These are phyloP conservation scores for Dromius quadrimaculatus DNA, from an alignment of 2,888 invertebrate genomes.

Conservation along the genomic window DNA sequence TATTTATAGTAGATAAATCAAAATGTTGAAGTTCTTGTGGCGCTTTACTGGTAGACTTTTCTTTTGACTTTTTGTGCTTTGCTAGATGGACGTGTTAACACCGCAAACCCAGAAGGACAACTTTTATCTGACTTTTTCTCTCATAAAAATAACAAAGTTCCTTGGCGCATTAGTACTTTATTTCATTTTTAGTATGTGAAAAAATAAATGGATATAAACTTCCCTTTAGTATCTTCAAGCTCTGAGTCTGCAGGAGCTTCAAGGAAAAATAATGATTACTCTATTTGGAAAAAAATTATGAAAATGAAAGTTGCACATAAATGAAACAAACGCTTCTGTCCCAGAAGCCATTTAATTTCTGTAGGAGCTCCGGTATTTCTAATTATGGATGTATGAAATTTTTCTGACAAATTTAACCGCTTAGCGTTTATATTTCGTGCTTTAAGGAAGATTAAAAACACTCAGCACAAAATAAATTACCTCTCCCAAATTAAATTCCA, in stretches of 20 bases:
- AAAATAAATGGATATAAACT: too few relatives aligned
- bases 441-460: conserved; percentile 5
- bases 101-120: conserved; percentile 10
- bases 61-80: conserved; percentile 26
- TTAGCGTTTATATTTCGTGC: neutral
- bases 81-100: conserved; percentile 5
- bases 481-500: conserved; percentile 15
- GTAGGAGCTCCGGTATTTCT: too few relatives aligned
- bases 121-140: conserved; percentile 20
- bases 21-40: conserved; percentile 19
- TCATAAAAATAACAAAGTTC: conserved; percentile 18
- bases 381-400: conserved; percentile 16
- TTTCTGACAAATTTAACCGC: neutral
- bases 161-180: too few relatives aligned
- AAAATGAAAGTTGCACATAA: too few relatives aligned
- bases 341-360: too few relatives aligned
- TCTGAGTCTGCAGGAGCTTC: too few relatives aligned
- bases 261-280: too few relatives aligned
- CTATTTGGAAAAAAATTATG: too few relatives aligned
- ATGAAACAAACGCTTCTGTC: too few relatives aligned
- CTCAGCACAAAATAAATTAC: conserved; percentile 18
- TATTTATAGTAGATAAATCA: conserved; percentile 31
- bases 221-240: too few relatives aligned
- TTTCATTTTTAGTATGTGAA: too few relatives aligned
- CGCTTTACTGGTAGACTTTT: neutral